Evolutionary conservation across 2,797 vertebrate species (phyloP).

Genomic region (Perodicticus potto): DNA sequence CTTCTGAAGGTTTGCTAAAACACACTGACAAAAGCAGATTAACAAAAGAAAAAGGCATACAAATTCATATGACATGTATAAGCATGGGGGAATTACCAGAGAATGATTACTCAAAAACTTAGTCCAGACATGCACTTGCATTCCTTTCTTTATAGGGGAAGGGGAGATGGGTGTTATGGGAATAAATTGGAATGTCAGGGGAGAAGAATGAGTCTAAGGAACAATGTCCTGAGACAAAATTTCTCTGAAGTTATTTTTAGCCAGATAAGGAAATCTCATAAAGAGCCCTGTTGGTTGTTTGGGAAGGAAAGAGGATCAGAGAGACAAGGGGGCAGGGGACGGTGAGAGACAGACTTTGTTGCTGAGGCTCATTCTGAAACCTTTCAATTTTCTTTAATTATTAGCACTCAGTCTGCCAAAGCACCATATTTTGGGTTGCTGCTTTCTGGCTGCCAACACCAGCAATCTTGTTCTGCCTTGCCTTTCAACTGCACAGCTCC

Average conservation of each 20-base stretch:
- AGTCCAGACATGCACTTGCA: background rate
- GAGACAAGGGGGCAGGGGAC: background rate
- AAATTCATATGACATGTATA: background rate
- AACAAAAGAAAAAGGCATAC: background rate
- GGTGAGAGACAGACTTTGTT: background rate
- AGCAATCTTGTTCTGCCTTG: background rate
- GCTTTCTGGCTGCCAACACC: background rate
- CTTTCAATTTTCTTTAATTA: background rate
- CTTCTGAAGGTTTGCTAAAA: background rate
- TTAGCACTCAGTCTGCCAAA: background rate
- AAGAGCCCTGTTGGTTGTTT: background rate
- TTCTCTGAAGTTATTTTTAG: background rate
- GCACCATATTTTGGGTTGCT: background rate
- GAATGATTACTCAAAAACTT: background rate
- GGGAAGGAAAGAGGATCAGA: background rate
- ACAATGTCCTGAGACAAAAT: background rate
- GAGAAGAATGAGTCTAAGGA: background rate
- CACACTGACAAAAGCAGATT: background rate
- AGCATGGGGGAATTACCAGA: background rate
- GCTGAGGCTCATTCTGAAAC: background rate
- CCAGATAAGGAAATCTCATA: background rate
- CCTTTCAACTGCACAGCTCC: rapidly evolving
- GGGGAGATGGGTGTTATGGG: background rate
- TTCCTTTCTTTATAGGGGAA: background rate
- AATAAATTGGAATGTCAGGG: background rate